Evolutionary conservation across 1,140 invertebrate species (phyloP).

Genomic region (Maconellicoccus hirsutus): DNA sequence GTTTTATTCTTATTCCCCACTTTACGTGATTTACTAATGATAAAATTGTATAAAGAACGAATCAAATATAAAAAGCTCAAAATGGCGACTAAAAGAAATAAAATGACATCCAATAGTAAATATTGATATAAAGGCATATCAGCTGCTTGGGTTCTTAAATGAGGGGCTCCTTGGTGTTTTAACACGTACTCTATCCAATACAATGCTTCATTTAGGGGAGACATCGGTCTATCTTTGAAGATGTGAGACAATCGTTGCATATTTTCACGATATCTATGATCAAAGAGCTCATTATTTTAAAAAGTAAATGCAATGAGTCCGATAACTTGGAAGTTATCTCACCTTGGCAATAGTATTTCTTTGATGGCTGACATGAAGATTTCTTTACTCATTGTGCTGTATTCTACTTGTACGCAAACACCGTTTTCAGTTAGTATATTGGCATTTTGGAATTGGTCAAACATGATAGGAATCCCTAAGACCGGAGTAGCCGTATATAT

Average conservation of each 20-base stretch:
- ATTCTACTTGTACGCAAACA: slow-evolving; percentile 26
- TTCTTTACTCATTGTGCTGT: not conserved
- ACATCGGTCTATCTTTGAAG: slow-evolving; percentile 24
- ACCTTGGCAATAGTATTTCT: not conserved
- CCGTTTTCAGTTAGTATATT: slow-evolving; percentile 35
- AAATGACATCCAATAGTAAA: slow-evolving; percentile 46
- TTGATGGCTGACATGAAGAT: not conserved
- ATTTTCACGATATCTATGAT: slow-evolving; percentile 25
- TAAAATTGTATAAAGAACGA: too few species aligned
- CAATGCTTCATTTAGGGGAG: slow-evolving; percentile 41
- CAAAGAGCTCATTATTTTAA: too few species aligned
- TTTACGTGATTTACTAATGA: too few species aligned
- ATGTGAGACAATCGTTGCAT: not conserved
- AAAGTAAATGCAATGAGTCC: too few species aligned
- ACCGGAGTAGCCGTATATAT: slow-evolving; percentile 37
- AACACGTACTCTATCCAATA: slow-evolving; percentile 52
- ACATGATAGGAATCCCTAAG: slow-evolving; percentile 30
- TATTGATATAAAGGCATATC: slow-evolving; percentile 47
- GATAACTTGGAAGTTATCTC: not conserved
- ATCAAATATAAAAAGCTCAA: too few species aligned
- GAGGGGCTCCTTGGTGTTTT: slow-evolving; percentile 42
- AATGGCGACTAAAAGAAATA: too few species aligned
- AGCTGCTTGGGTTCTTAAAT: slow-evolving; percentile 42
- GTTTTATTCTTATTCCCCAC: too few species aligned
- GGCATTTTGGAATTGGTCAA: slow-evolving; percentile 33